These are phyloP conservation scores for Uropsilus gracilis DNA, from an alignment of 2,113 vertebrate species.

Conservation along the genomic window DNA sequence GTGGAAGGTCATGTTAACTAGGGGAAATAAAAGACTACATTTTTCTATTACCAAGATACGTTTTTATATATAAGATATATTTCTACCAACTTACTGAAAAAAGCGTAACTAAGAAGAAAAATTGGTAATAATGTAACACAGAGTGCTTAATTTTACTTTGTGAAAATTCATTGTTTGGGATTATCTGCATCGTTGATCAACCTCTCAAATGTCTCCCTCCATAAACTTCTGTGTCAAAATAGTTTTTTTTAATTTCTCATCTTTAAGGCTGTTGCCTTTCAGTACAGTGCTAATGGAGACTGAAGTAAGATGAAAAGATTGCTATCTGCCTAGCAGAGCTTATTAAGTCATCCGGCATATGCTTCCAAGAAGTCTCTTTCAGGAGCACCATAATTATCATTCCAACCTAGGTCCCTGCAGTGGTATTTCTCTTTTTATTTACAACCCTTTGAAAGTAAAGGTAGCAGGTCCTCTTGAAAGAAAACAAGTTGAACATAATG, in stretches of 20 bases:
- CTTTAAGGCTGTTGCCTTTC: not conserved
- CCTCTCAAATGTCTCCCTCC: slow-evolving; percentile 30
- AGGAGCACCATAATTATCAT: not conserved
- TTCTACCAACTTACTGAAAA: not conserved
- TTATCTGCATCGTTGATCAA: slow-evolving; percentile 5
- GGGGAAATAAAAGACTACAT: not conserved
- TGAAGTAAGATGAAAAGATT: not conserved
- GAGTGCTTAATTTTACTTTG: not conserved
- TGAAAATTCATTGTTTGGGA: slow-evolving; percentile 46
- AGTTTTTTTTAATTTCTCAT: not conserved
- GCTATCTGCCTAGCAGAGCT: not conserved
- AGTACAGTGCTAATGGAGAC: not conserved
- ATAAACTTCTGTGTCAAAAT: not conserved
- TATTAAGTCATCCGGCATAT: not conserved
- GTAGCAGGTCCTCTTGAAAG: not conserved
- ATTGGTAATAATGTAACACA: not conserved
- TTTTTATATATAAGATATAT: not conserved
- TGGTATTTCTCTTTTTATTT: not conserved
- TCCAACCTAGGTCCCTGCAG: not conserved
- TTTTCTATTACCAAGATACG: slow-evolving; percentile 27
- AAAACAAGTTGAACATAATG: slow-evolving; percentile 10
- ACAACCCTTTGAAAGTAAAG: not conserved
- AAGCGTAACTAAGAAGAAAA: not conserved
- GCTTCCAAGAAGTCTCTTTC: not conserved
- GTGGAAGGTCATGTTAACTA: not conserved